Conservation (phyloP, 2,888 invertebrate genomes). For the Hypena proboscidalis region DNA sequence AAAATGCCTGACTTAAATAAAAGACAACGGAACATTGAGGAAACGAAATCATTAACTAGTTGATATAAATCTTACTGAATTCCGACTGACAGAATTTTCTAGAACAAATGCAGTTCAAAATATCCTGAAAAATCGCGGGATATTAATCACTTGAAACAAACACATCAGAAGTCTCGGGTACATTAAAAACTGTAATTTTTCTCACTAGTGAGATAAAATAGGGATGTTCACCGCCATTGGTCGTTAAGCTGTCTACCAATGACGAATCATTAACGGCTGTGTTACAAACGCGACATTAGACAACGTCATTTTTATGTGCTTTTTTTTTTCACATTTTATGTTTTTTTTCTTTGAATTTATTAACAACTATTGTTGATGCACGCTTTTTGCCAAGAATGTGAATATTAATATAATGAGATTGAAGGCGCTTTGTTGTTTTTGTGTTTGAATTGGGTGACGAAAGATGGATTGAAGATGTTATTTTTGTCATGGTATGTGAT, state of each 20-base stretch:
- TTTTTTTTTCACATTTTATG: conserved; percentile 36
- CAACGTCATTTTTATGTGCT: conserved; percentile 28
- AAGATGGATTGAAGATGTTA: conserved; percentile 26
- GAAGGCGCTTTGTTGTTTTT: conserved; percentile 27
- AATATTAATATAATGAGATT: conserved; percentile 45
- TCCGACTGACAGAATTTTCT: no score
- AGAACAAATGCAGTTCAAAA: no score
- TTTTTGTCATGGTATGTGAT: conserved; percentile 23
- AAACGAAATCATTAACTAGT: no score
- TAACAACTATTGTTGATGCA: conserved; percentile 38
- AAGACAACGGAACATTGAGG: no score
- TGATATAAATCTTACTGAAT: no score
- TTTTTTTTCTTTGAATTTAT: conserved; percentile 38
- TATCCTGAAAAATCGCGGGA: not conserved
- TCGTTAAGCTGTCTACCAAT: conserved; percentile 52
- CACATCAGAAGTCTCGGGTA: conserved; percentile 15
- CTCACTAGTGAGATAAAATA: conserved; percentile 25
- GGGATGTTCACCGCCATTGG: conserved; percentile 28
- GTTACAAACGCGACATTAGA: conserved; percentile 18
- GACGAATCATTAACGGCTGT: conserved; percentile 56
- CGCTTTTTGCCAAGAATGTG: conserved; percentile 43
- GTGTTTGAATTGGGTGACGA: conserved; percentile 30
- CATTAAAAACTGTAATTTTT: conserved; percentile 14
- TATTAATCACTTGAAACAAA: conserved; percentile 18
- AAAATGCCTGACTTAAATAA: no score